A percentile compares a stretch with the other conserved stretches of the same genome.
These are phyloP conservation scores for Podarcis cretensis DNA, from an alignment of 2,113 vertebrate genomes.

Conservation along the genomic window DNA sequence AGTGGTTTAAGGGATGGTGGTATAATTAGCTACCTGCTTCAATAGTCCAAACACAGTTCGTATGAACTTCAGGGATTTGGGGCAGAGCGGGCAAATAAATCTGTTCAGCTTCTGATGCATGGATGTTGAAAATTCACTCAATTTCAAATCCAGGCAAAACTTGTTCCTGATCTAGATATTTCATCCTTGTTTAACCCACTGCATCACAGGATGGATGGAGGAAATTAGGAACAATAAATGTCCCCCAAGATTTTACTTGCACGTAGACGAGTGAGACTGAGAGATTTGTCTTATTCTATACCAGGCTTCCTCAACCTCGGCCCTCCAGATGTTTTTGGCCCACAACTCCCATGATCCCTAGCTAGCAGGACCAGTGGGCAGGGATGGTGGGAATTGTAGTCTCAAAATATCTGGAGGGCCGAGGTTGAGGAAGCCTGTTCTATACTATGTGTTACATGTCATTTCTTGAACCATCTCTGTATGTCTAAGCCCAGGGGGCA, in stretches of 20 bases:
- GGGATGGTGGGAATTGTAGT: too few species aligned
- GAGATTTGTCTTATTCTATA: not conserved
- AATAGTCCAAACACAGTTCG: too few species aligned
- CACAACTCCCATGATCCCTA: too few species aligned
- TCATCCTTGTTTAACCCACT: not conserved
- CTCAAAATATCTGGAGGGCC: too few species aligned
- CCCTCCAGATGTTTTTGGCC: too few species aligned
- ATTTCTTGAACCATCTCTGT: not conserved
- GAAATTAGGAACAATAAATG: not conserved
- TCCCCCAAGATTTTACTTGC: not conserved
- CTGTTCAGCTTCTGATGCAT: not conserved
- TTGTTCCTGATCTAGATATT: not conserved
- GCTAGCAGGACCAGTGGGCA: too few species aligned
- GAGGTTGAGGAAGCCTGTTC: too few species aligned
- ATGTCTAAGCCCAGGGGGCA: not conserved
- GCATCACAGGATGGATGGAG: not conserved
- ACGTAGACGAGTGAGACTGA: not conserved
- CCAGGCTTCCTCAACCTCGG: too few species aligned
- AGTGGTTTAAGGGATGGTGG: too few species aligned
- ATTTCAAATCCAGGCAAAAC: not conserved
- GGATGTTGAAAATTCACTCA: not conserved
- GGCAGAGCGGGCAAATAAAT: not conserved
- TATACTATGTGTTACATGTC: too few species aligned
- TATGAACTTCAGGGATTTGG: not conserved
- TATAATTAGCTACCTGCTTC: too few species aligned